These are phyloP conservation scores for Amphibalanus amphitrite DNA, from an alignment of 1,140 invertebrate genomes.

Conservation along the genomic window DNA sequence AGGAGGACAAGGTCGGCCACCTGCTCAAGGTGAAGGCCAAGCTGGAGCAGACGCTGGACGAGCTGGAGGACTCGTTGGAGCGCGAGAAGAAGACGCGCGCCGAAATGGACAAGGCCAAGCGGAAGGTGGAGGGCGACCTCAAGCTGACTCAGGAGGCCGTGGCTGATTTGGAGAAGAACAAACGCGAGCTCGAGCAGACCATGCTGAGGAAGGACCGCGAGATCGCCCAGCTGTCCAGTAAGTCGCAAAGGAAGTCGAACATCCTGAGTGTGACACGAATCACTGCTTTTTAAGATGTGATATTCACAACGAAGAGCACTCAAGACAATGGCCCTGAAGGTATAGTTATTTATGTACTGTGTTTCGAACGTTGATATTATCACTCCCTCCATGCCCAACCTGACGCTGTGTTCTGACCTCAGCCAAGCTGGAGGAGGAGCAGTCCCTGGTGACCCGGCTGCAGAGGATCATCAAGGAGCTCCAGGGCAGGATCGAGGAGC, in stretches of 20 bases:
- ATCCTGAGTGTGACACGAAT: too few relatives aligned
- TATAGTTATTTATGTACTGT: too few relatives aligned
- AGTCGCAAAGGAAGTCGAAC: too few relatives aligned
- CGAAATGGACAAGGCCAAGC: slow-evolving; percentile 34
- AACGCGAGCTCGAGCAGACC: slow-evolving; percentile 92
- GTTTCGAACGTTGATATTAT: too few relatives aligned
- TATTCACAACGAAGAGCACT: too few relatives aligned
- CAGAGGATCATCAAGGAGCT: slow-evolving; percentile 95
- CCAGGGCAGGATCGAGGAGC: slow-evolving; percentile 75
- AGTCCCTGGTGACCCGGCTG: slow-evolving; percentile 80
- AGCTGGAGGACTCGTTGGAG: slow-evolving; percentile 35
- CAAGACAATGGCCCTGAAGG: too few relatives aligned
- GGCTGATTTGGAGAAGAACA: slow-evolving; percentile 70
- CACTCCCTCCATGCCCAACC: too few relatives aligned
- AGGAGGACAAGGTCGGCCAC: slow-evolving; percentile 42
- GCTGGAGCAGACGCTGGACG: slow-evolving; percentile 35
- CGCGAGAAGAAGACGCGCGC: slow-evolving; percentile 36
- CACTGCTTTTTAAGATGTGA: too few relatives aligned
- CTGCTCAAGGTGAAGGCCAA: slow-evolving; percentile 38
- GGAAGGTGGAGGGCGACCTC: slow-evolving; percentile 23
- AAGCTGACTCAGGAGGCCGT: slow-evolving; percentile 36
- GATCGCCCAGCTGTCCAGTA: slow-evolving; percentile 78
- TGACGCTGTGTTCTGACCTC: not conserved
- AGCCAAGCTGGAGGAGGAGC: slow-evolving; percentile 93
- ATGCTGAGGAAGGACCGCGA: slow-evolving; percentile 95